Conservation (phyloP, 2,797 vertebrate species). For the Otus scops region DNA sequence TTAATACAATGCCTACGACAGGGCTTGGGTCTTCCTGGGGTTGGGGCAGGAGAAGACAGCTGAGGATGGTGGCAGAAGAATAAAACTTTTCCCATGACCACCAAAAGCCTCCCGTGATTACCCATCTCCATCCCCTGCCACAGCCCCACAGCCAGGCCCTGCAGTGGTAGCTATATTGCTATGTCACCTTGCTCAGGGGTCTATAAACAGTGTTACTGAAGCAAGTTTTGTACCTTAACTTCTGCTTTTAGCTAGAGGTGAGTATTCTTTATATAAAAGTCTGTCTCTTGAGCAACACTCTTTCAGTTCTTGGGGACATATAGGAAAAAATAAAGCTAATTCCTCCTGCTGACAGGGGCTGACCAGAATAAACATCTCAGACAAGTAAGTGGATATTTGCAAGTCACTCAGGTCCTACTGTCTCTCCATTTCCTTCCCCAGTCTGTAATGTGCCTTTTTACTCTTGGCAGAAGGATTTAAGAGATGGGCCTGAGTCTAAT, state of each 20-base stretch:
- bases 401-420: not conserved
- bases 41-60: not conserved
- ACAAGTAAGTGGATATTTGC: not conserved
- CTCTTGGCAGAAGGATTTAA: not conserved
- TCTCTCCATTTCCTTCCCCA: not conserved
- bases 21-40: not conserved
- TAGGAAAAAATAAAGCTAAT: not conserved
- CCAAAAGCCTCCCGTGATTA: not conserved
- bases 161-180: not conserved
- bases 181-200: not conserved
- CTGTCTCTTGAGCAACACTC: not conserved
- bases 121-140: not conserved
- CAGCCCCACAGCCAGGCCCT: not conserved
- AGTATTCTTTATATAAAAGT: not conserved
- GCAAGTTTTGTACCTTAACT: not conserved
- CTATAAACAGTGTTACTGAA: not conserved
- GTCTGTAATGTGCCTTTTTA: not conserved
- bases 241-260: not conserved
- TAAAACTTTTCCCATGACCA: not conserved
- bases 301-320: not conserved
- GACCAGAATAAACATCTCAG: not conserved
- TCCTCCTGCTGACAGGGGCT: not conserved
- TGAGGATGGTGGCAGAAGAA: not conserved
- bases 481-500: rapidly evolving
- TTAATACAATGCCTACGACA: not conserved